Evolutionary conservation across 2,113 vertebrate species (phyloP).

Genomic region (Piliocolobus tephrosceles): DNA sequence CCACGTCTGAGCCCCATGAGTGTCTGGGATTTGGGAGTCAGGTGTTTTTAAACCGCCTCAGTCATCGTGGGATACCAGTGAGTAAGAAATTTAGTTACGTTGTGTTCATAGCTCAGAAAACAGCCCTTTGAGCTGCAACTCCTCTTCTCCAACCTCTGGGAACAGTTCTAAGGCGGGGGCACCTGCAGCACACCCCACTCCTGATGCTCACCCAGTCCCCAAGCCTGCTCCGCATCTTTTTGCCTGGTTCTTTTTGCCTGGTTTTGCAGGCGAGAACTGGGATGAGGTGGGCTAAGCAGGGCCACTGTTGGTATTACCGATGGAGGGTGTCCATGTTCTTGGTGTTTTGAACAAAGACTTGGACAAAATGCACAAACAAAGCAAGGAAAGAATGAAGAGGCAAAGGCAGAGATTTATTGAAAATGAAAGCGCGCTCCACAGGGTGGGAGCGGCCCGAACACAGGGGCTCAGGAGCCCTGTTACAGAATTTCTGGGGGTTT

Average conservation of each 20-base stretch:
- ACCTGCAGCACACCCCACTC: fast-evolving
- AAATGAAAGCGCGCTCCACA: too few relatives aligned
- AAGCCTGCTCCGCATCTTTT: fast-evolving
- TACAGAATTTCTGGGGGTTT: too few relatives aligned
- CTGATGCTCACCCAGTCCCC: fast-evolving
- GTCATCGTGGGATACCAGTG: fast-evolving
- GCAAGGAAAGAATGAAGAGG: too few relatives aligned
- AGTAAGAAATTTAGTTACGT: not conserved
- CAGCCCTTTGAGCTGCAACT: fast-evolving
- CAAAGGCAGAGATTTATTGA: too few relatives aligned
- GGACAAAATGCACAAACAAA: too few relatives aligned
- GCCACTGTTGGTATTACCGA: not conserved
- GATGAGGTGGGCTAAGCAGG: too few relatives aligned
- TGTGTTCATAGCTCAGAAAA: not conserved
- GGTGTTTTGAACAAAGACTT: too few relatives aligned
- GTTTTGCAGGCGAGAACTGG: fast-evolving
- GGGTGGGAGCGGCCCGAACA: too few relatives aligned
- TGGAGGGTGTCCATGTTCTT: too few relatives aligned
- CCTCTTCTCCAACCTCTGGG: fast-evolving
- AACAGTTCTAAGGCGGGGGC: not conserved
- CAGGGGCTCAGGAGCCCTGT: too few relatives aligned
- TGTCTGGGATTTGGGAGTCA: not conserved
- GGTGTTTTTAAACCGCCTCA: too few relatives aligned
- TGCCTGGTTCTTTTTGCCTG: not conserved
- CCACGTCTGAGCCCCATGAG: fast-evolving